These are phyloP conservation scores for Hippopotamus amphibius DNA, from an alignment of 2,113 vertebrate species.

Conservation along the genomic window DNA sequence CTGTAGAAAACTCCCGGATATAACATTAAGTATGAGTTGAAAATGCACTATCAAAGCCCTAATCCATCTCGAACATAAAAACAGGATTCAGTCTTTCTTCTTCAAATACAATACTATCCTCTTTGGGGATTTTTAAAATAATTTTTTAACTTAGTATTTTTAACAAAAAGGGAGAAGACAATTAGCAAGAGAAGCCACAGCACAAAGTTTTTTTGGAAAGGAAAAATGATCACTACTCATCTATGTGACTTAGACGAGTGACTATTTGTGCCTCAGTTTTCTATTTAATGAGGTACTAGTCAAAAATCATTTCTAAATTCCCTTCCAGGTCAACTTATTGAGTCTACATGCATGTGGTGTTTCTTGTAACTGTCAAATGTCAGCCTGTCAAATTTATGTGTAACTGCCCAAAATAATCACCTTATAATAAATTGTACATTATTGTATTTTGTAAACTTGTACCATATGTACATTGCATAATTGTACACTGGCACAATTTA, in stretches of 20 bases:
- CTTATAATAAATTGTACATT: not conserved
- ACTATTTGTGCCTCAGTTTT: not conserved
- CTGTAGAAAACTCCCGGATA: constrained; percentile 64
- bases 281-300: constrained; percentile 3
- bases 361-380: not conserved
- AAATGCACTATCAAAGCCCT: constrained; percentile 8
- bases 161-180: constrained; percentile 42
- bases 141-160: not conserved
- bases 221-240: not conserved
- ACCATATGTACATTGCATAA: not conserved
- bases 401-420: not conserved
- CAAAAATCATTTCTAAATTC: not conserved
- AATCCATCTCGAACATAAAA: constrained; percentile 43
- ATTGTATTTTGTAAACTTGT: not conserved
- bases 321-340: not conserved
- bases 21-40: constrained; percentile 71
- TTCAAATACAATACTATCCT: not conserved
- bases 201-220: not conserved
- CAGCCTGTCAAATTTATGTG: not conserved
- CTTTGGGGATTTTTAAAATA: not conserved
- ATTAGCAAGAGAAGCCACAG: not conserved
- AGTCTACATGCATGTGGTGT: not conserved
- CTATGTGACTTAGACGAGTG: not conserved
- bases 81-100: constrained; percentile 41
- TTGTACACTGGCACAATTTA: not conserved